Base-by-base conservation (phyloP, 2,888 invertebrate genomes). In the Autographa pulchrina region DNA sequence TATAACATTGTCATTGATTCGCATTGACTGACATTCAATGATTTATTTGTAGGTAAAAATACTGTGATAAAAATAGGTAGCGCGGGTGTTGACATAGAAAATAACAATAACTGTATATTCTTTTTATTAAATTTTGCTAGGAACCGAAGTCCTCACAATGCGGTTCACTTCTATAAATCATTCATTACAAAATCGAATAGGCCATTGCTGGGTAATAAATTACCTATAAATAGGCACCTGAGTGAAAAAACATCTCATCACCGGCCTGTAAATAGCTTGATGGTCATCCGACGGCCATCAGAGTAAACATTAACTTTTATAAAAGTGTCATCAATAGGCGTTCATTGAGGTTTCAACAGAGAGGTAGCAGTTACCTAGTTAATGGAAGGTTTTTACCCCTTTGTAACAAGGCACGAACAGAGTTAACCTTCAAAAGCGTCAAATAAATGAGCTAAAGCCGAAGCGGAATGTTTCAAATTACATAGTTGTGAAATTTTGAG, bases 401-500 rank as follows among this genome's bases (percentile, higher is more conserved):
- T 68, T 78, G 67, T 48, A 65, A 65, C 60, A 38, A 32, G n/a
- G 25, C 61, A n/a, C 41, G 18, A 20, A 11, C 59, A 38, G 62
- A 18, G 41, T 35, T 25, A 38, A 2, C 67, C n/a, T 63, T 75
- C 70, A 75, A 73, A 75, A 77, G 62, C 68, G 72, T 80, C 71
- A 77, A 81, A 82, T 80, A 79, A 77, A 85, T 84, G 77, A 74
- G 82, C 83, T 25, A 9, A 84, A 86, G 72, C 78, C 71, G 64
- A 72, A 70, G 70, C 25, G 80, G 77, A 86, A 89, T 86, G 84
- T 82, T 86, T 83, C 74, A 84, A 84, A 88, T 85, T 62, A 82
- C 86, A 85, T 90, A 87, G 86, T 88, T 89, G 85, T 81, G 80
- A 88, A 84, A 82, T 85, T 84, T 88, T 85, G 73, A 62, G 78